These are phyloP conservation scores for Clarias laeviceps DNA, from an alignment of 2,797 vertebrate species.

Conservation along the genomic window DNA sequence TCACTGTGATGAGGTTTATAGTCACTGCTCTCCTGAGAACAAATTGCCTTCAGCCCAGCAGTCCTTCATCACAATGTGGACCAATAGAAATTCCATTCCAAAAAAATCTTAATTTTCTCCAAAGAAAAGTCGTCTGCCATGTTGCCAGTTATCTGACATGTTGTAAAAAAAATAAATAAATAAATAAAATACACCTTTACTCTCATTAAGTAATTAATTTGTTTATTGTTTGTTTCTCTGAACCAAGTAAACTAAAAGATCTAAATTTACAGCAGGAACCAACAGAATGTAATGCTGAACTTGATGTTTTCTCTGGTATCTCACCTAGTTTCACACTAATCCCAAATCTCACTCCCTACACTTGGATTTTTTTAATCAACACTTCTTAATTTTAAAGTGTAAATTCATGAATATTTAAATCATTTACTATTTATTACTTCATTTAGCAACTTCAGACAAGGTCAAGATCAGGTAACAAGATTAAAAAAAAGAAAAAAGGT, in stretches of 20 bases:
- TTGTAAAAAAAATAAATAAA: not conserved
- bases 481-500: not conserved
- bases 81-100: not conserved
- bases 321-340: slow-evolving; percentile 17
- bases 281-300: not conserved
- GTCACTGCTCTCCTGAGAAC: not conserved
- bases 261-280: not conserved
- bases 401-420: not conserved
- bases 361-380: not conserved
- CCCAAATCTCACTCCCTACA: not conserved
- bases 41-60: slow-evolving; percentile 7
- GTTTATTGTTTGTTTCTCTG: not conserved
- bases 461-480: not conserved
- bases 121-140: not conserved
- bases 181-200: not conserved
- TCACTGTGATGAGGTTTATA: too few relatives aligned
- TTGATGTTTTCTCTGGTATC: slow-evolving; percentile 6
- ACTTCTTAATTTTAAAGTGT: slow-evolving; percentile 1
- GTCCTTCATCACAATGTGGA: not conserved
- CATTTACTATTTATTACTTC: not conserved
- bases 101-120: not conserved
- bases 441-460: not conserved
- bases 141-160: too few relatives aligned
- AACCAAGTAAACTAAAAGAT: not conserved
- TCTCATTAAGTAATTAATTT: not conserved